phyloP scores from a whole-genome alignment of 2,113 vertebrate genomes.

The Hiodon alosoides region DNA sequence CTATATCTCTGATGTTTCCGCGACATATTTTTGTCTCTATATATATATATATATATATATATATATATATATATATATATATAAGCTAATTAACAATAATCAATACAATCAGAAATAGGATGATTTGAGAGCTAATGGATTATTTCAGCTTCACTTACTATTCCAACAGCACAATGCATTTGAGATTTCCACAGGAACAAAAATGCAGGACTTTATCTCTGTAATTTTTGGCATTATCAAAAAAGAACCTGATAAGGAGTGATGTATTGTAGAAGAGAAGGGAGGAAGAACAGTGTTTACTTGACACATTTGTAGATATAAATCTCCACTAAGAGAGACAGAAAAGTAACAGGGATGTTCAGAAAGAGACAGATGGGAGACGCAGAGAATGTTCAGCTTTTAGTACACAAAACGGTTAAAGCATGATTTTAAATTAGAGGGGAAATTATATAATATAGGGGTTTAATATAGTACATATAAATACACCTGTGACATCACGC shows the following conservation, averaged over 20 bases:
- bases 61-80: too few species aligned
- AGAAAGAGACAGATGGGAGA: background rate
- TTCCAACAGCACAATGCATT: background rate
- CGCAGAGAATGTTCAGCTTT: background rate
- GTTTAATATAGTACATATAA: too few species aligned
- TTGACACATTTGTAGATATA: background rate
- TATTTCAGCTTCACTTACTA: background rate
- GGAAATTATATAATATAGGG: background rate
- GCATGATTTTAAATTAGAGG: background rate
- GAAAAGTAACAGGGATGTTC: background rate
- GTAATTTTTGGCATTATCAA: background rate
- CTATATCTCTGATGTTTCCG: too few species aligned
- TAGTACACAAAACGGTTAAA: background rate
- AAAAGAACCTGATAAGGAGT: background rate
- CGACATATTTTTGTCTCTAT: too few species aligned
- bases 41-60: too few species aligned
- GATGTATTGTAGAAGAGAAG: background rate
- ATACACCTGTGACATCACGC: too few species aligned
- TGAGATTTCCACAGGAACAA: background rate
- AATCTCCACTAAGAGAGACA: background rate
- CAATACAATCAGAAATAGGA: too few species aligned
- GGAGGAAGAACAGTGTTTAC: background rate
- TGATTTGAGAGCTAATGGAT: too few species aligned
- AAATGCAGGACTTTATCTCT: background rate
- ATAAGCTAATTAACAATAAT: too few species aligned